Conservation (phyloP, 2,113 vertebrate species). For the Pelecanoides urinatrix region DNA sequence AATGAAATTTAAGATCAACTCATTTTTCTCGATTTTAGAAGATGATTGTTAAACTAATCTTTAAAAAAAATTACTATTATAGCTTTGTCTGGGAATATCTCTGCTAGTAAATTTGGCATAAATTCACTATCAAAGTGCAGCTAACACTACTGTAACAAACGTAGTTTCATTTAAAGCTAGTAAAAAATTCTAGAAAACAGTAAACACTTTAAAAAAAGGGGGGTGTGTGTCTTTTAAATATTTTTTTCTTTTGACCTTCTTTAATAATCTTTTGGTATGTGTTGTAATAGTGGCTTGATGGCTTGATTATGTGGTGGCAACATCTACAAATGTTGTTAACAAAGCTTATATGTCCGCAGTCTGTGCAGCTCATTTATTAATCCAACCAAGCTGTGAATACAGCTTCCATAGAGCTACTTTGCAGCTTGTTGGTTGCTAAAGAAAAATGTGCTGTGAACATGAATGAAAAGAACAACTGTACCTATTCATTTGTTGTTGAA, state of each 20-base stretch:
- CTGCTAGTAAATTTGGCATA: not conserved
- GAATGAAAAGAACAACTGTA: not conserved
- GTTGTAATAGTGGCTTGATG: not conserved
- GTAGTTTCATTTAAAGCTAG: not conserved
- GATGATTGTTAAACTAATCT: not conserved
- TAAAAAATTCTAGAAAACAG: not conserved
- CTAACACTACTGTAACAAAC: not conserved
- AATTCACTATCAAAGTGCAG: not conserved
- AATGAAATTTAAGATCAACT: not conserved
- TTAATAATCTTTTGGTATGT: not conserved
- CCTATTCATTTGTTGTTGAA: not conserved
- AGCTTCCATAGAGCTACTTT: not conserved
- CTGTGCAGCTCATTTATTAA: not conserved
- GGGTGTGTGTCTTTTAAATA: too few relatives aligned
- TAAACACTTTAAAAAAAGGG: too few relatives aligned
- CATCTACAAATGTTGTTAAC: not conserved
- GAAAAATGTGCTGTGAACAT: not conserved
- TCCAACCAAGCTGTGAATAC: not conserved
- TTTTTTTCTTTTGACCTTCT: not conserved
- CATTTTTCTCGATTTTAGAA: not conserved
- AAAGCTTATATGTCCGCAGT: rapidly evolving
- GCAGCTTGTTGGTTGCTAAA: not conserved
- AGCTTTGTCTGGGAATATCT: not conserved
- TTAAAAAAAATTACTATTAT: not conserved
- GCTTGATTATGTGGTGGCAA: not conserved